Evolutionary conservation across 2,113 vertebrate species (phyloP), one percentile per base, ranked within the genome.

Genomic region (Pycnonotus jocosus): DNA sequence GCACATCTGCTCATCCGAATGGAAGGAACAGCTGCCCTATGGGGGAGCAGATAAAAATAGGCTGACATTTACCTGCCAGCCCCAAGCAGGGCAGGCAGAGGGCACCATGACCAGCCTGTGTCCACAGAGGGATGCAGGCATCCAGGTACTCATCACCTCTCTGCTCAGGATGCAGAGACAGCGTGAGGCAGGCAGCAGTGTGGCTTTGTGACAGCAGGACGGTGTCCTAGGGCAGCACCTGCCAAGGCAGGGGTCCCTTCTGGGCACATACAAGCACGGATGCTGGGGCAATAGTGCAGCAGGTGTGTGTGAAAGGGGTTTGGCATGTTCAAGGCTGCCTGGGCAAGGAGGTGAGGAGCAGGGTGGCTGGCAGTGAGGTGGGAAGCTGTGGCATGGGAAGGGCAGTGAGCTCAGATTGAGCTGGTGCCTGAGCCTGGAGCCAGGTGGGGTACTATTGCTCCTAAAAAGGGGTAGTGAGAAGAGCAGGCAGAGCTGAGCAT

Each of bases 61-160:
- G 54, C 74, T 95, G 92, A 84, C 79, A 95, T 95, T 93, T 95
- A 95, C 90, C 90, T 93, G 90, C 25, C 78, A 94, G 82, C 18
- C 54, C 50, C 1, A 14, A 80, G 76, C 51, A 61, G 77, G 53
- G 73, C 0, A 0, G 48, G 51, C 2, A 1, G 72, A 69, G 90
- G 91, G 62, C 80, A 90, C 44, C 3, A 0, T 10, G 28, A 42
- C 70, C 76, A 81, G 44, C 45, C 81, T 2, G 3, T 61, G 72
- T 33, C 50, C 42, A 19, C 44, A 3, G 27, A 64, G 64, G n/a
- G 45, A 61, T 47, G 45, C 42, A 78, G 80, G 38, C 23, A 64
- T 48, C 45, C 70, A 51, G 50, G 37, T 8, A 45, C 47, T 53
- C 9, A 0, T 37, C 3, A 3, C 24, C 17, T 0, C 72, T 61